Evolutionary conservation across 2,113 vertebrate genomes (phyloP).

Genomic region (Equus quagga): DNA sequence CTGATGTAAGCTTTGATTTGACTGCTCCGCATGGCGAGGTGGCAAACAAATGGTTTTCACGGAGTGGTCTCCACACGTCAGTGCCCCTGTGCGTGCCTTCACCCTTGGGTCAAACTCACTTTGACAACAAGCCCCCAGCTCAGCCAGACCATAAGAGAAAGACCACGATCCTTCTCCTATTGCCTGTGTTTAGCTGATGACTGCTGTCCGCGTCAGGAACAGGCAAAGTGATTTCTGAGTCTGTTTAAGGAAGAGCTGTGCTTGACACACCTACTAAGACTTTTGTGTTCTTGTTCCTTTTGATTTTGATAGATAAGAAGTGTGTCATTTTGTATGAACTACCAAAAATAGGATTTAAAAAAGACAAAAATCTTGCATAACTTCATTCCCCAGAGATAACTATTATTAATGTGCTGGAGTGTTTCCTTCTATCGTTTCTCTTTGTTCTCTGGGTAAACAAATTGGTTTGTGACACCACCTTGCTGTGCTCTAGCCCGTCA

Average conservation of each 20-base stretch:
- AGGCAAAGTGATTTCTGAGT: accelerated
- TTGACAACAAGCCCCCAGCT: accelerated
- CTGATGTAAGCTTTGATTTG: accelerated
- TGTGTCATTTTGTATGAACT: not conserved
- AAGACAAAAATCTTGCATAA: not conserved
- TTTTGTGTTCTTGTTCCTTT: not conserved
- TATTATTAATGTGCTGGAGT: accelerated
- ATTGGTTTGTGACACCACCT: accelerated
- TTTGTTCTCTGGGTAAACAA: not conserved
- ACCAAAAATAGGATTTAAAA: not conserved
- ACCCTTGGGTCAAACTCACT: not conserved
- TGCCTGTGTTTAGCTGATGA: not conserved
- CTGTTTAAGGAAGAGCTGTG: not conserved
- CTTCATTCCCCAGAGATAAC: not conserved
- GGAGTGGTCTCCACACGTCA: not conserved
- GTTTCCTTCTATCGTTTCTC: accelerated
- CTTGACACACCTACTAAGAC: not conserved
- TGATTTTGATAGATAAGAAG: not conserved
- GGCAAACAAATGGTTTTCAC: not conserved
- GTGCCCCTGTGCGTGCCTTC: too few species aligned
- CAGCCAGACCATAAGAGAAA: accelerated
- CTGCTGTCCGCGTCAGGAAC: not conserved
- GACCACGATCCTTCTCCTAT: accelerated
- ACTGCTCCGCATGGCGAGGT: not conserved
- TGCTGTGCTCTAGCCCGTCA: accelerated